Percentiles rank a stretch among this genome's conserved stretches.
phyloP scores from a whole-genome alignment of 2,113 vertebrate genomes.

The Pangasianodon hypophthalmus region DNA sequence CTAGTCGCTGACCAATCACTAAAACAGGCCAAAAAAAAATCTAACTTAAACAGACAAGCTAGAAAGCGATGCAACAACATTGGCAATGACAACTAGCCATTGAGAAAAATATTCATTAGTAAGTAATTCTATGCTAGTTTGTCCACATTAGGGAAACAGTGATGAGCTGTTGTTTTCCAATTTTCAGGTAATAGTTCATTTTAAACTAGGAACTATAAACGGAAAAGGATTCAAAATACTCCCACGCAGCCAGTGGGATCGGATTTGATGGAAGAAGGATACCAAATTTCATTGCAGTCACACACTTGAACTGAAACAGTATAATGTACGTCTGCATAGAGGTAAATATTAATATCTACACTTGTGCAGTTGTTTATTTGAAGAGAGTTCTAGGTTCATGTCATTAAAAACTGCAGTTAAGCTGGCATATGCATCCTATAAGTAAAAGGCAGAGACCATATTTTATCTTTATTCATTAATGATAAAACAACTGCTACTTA shows the following conservation, averaged over 20 bases:
- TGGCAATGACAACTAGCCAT: background rate
- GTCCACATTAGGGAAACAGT: background rate
- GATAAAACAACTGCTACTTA: too few relatives aligned
- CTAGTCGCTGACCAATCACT: conserved; percentile 91
- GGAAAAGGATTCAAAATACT: background rate
- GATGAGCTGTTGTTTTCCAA: background rate
- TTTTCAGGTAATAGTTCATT: too few relatives aligned
- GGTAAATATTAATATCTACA: background rate
- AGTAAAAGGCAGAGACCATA: too few relatives aligned
- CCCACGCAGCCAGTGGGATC: background rate
- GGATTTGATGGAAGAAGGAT: background rate
- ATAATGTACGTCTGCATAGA: background rate
- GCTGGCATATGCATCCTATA: too few relatives aligned
- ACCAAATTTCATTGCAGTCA: background rate
- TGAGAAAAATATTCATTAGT: background rate
- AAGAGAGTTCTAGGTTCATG: background rate
- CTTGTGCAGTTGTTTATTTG: background rate
- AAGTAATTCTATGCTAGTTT: background rate
- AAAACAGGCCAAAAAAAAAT: conserved; percentile 1
- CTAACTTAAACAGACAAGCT: too few relatives aligned
- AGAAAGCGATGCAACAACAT: background rate
- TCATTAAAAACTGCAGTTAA: too few relatives aligned
- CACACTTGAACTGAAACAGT: background rate
- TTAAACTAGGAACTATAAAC: background rate
- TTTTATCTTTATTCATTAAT: too few relatives aligned